phyloP scores from a whole-genome alignment of 2,797 vertebrate genomes.

The Pteronotus mesoamericanus region DNA sequence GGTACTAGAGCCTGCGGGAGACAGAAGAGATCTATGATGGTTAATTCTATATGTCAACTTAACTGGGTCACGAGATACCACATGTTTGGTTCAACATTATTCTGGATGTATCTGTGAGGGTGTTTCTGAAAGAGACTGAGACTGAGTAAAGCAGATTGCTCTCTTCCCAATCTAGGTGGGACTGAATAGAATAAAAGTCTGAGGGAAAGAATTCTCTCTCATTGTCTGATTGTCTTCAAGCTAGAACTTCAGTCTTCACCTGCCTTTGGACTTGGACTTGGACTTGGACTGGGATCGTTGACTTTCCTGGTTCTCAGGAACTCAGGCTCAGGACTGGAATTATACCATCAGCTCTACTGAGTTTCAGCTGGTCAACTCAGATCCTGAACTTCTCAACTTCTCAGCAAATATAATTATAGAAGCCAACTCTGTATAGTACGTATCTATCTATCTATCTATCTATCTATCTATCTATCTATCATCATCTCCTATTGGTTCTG shows the following conservation, averaged over 20 bases:
- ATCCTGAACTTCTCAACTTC: not conserved
- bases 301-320: not conserved
- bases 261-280: not conserved
- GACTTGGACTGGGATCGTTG: not conserved
- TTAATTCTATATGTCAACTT: not conserved
- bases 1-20: not conserved
- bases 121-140: not conserved
- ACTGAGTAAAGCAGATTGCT: not conserved
- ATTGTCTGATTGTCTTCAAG: not conserved
- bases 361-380: not conserved
- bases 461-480: not conserved
- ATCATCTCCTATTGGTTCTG: not conserved
- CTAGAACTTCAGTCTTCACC: not conserved
- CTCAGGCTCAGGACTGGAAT: not conserved
- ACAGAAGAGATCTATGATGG: not conserved
- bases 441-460: not conserved
- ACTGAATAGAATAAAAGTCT: not conserved
- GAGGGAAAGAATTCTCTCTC: not conserved
- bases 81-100: not conserved
- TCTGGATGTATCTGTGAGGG: not conserved
- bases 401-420: not conserved
- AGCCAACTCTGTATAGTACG: not conserved
- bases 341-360: not conserved
- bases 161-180: too few species aligned
- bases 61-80: not conserved